A percentile compares a stretch with the other conserved stretches of the same genome.
Conservation (phyloP, 1,140 invertebrate species). For the Holcopasites calliopsidis region DNA sequence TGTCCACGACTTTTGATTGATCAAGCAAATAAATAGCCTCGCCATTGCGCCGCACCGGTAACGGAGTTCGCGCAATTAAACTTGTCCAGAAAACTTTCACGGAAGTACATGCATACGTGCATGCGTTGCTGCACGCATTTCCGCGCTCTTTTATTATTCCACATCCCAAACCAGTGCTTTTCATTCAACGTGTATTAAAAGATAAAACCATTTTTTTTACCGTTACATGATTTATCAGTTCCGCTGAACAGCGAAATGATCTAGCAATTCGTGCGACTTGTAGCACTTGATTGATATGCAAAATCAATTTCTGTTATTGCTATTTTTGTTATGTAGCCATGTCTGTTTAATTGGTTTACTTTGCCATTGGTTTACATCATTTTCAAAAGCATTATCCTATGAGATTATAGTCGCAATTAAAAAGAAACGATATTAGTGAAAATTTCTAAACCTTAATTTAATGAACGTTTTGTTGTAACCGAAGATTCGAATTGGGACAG, state of each 20-base stretch:
- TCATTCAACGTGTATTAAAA: conserved; percentile 1
- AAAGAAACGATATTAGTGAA: not conserved
- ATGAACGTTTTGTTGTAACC: too few species aligned
- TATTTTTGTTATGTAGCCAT: too few species aligned
- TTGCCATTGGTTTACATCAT: too few species aligned
- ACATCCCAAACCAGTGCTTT: not conserved
- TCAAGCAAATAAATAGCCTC: conserved; percentile 14
- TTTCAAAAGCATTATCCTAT: too few species aligned
- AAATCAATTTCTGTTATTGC: not conserved
- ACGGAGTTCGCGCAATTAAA: conserved; percentile 18
- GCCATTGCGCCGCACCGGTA: not conserved
- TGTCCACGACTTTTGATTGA: conserved; percentile 14
- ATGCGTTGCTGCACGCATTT: conserved; percentile 3
- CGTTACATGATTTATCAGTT: not conserved
- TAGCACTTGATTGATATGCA: not conserved
- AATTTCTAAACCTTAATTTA: too few species aligned
- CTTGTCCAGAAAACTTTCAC: conserved; percentile 47
- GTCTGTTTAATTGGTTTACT: too few species aligned
- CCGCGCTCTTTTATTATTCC: conserved; percentile 36
- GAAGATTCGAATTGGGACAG: too few species aligned
- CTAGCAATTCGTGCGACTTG: not conserved
- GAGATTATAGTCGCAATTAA: too few species aligned
- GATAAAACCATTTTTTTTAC: not conserved
- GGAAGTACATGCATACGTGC: too few species aligned
- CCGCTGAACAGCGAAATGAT: not conserved